Conservation (phyloP, 2,797 vertebrate genomes). For the Poeciliopsis presidionis region DNA sequence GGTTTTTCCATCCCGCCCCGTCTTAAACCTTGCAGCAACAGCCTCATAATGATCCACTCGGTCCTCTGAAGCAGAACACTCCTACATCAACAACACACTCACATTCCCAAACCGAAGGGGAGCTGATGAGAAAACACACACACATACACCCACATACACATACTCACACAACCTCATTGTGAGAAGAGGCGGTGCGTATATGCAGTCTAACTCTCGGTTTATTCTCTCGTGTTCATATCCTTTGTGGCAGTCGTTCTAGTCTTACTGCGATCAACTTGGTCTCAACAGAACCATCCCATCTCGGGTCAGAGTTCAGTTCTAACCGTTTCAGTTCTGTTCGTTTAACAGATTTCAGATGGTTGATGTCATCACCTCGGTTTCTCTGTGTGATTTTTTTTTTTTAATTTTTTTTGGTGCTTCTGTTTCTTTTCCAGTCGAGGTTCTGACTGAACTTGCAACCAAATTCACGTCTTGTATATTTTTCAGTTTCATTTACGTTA, state of each 20-base stretch:
- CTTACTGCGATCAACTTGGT: slow-evolving; percentile 42
- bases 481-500: slow-evolving; percentile 10
- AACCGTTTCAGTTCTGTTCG: slow-evolving; percentile 31
- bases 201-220: slow-evolving; percentile 21
- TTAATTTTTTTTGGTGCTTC: slow-evolving; percentile 21
- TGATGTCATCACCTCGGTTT: slow-evolving; percentile 27
- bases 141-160: slow-evolving; percentile 2
- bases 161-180: slow-evolving; percentile 16
- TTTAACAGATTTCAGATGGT: slow-evolving; percentile 32
- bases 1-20: slow-evolving; percentile 6
- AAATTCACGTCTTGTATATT: neutral
- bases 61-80: slow-evolving; percentile 36
- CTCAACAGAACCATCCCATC: neutral
- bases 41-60: slow-evolving; percentile 43
- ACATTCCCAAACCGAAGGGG: slow-evolving; percentile 2
- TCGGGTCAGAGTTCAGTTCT: slow-evolving; percentile 23
- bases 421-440: slow-evolving; percentile 7
- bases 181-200: slow-evolving; percentile 4
- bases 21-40: slow-evolving; percentile 46
- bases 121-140: neutral
- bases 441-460: slow-evolving; percentile 22
- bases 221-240: slow-evolving; percentile 29
- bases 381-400: slow-evolving; percentile 14
- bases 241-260: slow-evolving; percentile 31
- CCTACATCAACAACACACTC: slow-evolving; percentile 3